phyloP scores from a whole-genome alignment of 2,797 vertebrate species.

The Podarcis siculus region DNA sequence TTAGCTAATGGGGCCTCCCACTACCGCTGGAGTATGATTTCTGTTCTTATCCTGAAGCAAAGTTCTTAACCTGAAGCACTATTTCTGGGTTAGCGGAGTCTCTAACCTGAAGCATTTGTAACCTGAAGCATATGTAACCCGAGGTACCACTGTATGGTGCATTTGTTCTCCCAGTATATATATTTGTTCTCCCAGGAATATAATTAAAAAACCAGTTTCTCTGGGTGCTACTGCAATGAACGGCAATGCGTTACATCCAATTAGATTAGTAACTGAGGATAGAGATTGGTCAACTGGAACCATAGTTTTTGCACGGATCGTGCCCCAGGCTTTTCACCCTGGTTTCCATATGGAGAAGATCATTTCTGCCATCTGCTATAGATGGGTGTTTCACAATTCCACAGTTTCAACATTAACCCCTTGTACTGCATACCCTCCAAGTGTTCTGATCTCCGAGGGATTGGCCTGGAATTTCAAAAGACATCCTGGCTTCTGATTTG shows the following conservation, averaged over 20 bases:
- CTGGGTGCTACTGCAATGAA: not conserved
- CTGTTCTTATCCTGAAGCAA: too few species aligned
- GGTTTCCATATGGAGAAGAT: not conserved
- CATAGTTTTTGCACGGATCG: not conserved
- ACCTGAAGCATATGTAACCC: too few species aligned
- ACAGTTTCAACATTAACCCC: not conserved
- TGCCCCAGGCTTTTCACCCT: not conserved
- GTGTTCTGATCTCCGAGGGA: too few species aligned
- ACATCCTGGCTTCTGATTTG: too few species aligned
- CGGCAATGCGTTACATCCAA: not conserved
- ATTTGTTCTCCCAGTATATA: not conserved
- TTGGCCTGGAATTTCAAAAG: too few species aligned
- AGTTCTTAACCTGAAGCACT: too few species aligned
- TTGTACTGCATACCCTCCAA: too few species aligned
- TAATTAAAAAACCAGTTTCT: not conserved
- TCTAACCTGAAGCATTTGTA: too few species aligned
- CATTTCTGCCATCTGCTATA: not conserved
- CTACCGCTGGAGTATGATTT: too few species aligned
- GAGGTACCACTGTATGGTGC: too few species aligned
- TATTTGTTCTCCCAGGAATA: not conserved
- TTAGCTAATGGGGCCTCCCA: too few species aligned
- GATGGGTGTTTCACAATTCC: not conserved
- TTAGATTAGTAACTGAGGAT: not conserved
- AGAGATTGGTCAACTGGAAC: not conserved
- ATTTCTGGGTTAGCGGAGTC: too few species aligned